These are phyloP conservation scores for Ceratosolen fusciceps DNA, from an alignment of 1,140 invertebrate genomes.

Conservation along the genomic window DNA sequence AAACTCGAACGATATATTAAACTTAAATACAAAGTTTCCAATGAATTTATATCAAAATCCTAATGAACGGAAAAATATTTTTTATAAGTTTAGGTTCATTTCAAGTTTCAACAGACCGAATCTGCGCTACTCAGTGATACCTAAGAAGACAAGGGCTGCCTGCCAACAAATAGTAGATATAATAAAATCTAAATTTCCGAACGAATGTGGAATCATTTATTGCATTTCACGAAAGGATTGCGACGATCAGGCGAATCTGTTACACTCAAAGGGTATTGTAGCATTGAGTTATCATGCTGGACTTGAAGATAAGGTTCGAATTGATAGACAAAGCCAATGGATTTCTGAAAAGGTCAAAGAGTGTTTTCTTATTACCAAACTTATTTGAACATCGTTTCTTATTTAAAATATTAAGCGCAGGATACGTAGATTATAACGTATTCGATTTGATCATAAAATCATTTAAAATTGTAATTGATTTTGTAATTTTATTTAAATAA, in stretches of 20 bases:
- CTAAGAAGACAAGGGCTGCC: slow-evolving; percentile 79
- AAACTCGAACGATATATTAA: no score
- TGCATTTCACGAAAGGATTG: slow-evolving; percentile 95
- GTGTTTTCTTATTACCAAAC: neutral
- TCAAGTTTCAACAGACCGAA: slow-evolving; percentile 94
- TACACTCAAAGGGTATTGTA: slow-evolving; percentile 79
- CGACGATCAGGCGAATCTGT: slow-evolving; percentile 79
- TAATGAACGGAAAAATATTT: no score
- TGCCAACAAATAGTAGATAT: slow-evolving; percentile 79
- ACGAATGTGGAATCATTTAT: slow-evolving; percentile 93
- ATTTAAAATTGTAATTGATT: no score
- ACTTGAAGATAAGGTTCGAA: slow-evolving; percentile 79
- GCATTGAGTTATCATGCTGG: slow-evolving; percentile 92
- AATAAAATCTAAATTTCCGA: slow-evolving; percentile 78
- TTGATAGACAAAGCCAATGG: slow-evolving; percentile 85
- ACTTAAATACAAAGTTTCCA: no score
- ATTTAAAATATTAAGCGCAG: neutral
- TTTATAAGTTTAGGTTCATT: slow-evolving; percentile 76
- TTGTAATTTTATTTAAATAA: no score
- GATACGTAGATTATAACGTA: neutral
- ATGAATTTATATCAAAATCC: no score
- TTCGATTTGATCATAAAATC: no score
- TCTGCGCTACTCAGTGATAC: slow-evolving; percentile 85
- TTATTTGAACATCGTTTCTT: no score
- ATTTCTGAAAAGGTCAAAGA: slow-evolving; percentile 78